Evolutionary conservation across 1,140 invertebrate species (phyloP), one percentile per base, ranked within the genome.

Genomic region (Amphibalanus amphitrite): DNA sequence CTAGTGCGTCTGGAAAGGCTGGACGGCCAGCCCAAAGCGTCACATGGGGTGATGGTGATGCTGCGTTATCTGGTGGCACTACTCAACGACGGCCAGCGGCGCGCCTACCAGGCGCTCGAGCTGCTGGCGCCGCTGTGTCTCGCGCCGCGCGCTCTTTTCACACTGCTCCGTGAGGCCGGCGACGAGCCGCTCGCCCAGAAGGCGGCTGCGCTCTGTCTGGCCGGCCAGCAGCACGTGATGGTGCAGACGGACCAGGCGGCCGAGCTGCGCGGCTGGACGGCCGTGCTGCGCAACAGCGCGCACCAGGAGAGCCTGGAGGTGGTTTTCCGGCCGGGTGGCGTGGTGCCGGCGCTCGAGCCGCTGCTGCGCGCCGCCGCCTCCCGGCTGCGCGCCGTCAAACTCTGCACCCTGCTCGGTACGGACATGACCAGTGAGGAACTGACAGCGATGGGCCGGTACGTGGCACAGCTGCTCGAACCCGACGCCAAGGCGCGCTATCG

Each of bases 91-190:
- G 47, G 47, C 47, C 47, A 82, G 0, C 78, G 80, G 6, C 81
- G 80, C 71, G 82, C 81, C 0, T 80, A 83, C 71, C 74, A 83
- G 6, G 80, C 83, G 25, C 77, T 84, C 33, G 80, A 80, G 67
- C 80, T 82, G 72, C 74, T 84, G 38, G 82, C 80, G 10, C 82
- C 83, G 0, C 74, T 84, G 23, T 83, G 84, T 71, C 78, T 83
- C 25, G 80, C 82, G 28, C 77, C 82, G 0, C 78, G 82, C 71
- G 80, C 81, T 26, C 78, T 84, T 4, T 82, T 84, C 73, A 79
- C 80, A 0, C 75, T 84, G 47, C 78, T 84, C 23, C 47, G 47
- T 20, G 47, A 13, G 47, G 47, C 47, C 6, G 47, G 47, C 17
- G 13, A 59, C 6, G 47, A 59, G 47, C 47, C 1, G 47, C 17